Evolutionary conservation across 2,888 invertebrate species (phyloP), one percentile per base, ranked within the genome.

Genomic region (Philereme vetulata): DNA sequence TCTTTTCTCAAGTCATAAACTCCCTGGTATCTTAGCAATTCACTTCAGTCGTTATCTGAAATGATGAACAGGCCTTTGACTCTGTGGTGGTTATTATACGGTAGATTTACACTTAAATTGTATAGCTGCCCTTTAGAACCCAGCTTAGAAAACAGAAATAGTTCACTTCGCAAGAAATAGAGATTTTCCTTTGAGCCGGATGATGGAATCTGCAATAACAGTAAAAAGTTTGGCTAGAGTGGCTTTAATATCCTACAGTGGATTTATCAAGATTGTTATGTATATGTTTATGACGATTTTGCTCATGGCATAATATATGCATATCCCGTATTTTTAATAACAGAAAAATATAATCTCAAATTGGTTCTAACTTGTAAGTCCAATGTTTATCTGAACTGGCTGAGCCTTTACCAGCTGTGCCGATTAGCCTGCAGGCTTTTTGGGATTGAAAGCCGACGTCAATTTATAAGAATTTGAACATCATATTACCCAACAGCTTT

Each of bases 41-140:
- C 57, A 55, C 64, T 64, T 53, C 58, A 60, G 55, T 50, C 55
- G 49, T 58, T 64, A 64, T 64, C 61, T 64, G 45, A 44, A 64
- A 64, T 64, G 64, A 61, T 56, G 60, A 54, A 55, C 59, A 57
- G 59, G 60, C 56, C 49, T 51, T 61, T 54, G 55, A 56, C 61
- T 53, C 51, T 54, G 53, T 55, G 47, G 46, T 56, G 52, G 66
- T 72, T 74, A 68, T 71, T 70, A 71, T 69, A 64, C 74, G 68
- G 62, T 72, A 69, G 75, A 78, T 79, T 80, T 74, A 67, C 55
- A 51, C 43, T 11, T 49, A 51, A 74, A 76, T 65, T 73, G 76
- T 72, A 72, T 58, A 42, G 51, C 65, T 74, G 77, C 76, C 78
- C 79, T 75, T 21, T 21, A 21, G 21, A 21, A n/a, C n/a, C 76